Conservation (phyloP, 2,797 vertebrate species). For the Eulemur coronatus region DNA sequence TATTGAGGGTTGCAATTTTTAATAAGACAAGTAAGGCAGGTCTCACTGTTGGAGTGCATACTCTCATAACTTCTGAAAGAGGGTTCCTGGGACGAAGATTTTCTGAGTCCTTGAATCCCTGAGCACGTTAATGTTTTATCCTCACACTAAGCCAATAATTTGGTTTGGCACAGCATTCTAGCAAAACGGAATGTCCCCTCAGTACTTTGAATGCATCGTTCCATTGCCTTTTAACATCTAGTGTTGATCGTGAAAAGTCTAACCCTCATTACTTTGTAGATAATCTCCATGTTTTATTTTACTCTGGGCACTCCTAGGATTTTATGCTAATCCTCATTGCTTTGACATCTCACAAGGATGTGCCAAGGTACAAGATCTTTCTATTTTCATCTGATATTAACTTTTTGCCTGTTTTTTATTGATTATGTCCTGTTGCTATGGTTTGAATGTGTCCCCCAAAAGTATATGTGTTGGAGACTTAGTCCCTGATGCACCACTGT, state of each 20-base stretch:
- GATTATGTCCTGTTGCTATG: not conserved
- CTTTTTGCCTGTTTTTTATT: not conserved
- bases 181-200: not conserved
- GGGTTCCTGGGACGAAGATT: not conserved
- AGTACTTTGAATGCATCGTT: not conserved
- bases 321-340: not conserved
- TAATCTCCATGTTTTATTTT: conserved; percentile 26
- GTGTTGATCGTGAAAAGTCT: not conserved
- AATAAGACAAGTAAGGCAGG: not conserved
- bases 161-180: not conserved
- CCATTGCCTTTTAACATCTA: not conserved
- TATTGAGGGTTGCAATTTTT: not conserved
- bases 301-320: not conserved
- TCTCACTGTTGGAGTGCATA: not conserved
- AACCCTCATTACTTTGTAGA: not conserved
- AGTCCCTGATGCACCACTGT: not conserved
- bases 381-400: not conserved
- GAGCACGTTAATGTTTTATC: not conserved
- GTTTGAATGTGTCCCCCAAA: not conserved
- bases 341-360: not conserved
- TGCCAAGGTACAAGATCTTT: not conserved
- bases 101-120: not conserved
- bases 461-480: not conserved
- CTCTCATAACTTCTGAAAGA: not conserved
- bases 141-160: not conserved